phyloP scores from a whole-genome alignment of 2,888 invertebrate species.

The Pollenia labialis region DNA sequence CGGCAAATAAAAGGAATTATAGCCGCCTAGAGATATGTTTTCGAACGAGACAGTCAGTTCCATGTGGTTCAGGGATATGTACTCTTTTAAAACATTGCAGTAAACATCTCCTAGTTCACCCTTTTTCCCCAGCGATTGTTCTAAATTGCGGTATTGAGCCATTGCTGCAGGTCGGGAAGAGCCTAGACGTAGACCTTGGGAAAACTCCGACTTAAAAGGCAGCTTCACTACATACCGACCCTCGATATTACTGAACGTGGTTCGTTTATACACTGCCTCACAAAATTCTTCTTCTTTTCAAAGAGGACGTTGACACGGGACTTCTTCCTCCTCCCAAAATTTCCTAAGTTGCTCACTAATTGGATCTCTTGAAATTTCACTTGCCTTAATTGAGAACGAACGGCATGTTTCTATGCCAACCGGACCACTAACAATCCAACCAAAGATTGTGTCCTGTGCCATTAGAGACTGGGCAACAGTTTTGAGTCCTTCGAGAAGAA shows the following conservation, averaged over 20 bases:
- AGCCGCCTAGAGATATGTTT: not conserved
- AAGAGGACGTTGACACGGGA: not conserved
- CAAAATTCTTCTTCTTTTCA: slow-evolving; percentile 18
- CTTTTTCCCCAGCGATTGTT: no score
- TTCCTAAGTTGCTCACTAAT: not conserved
- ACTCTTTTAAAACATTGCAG: not conserved
- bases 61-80: not conserved
- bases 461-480: not conserved
- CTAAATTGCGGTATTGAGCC: no score
- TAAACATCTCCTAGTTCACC: not conserved
- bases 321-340: not conserved
- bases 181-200: no score
- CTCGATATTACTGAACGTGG: not conserved
- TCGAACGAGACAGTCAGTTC: not conserved
- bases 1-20: slow-evolving; percentile 60
- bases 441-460: slow-evolving; percentile 18
- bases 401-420: no score
- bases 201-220: no score
- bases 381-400: no score
- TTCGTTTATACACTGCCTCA: slow-evolving; percentile 14
- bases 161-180: no score
- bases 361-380: not conserved
- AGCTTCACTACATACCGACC: no score
- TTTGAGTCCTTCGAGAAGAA: slow-evolving; percentile 32
- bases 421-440: no score